Percentiles rank a stretch among this genome's conserved stretches.
phyloP scores from a whole-genome alignment of 2,888 invertebrate genomes.

The Iselma pallidipennis region DNA sequence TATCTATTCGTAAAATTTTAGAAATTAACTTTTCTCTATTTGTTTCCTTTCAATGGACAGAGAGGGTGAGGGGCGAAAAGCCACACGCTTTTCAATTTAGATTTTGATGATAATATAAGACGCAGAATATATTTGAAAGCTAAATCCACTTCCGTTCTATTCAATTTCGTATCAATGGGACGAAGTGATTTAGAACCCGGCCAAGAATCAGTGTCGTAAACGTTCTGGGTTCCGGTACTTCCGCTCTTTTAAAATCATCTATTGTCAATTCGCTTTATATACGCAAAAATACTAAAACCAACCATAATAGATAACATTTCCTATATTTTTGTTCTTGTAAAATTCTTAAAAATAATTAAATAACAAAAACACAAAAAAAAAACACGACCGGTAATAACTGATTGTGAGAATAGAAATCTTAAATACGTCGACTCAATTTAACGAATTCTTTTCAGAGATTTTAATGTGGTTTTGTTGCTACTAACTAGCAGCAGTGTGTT shows the following conservation, averaged over 20 bases:
- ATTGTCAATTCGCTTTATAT: conserved; percentile 30
- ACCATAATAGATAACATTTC: too few species aligned
- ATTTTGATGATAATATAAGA: background rate
- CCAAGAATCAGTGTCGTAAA: conserved; percentile 39
- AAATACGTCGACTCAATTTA: background rate
- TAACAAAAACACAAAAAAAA: background rate
- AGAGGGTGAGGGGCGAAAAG: too few species aligned
- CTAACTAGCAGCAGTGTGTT: background rate
- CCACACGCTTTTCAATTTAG: background rate
- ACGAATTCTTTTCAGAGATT: background rate
- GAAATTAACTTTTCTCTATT: too few species aligned
- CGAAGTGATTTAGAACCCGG: conserved; percentile 36
- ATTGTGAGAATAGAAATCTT: too few species aligned
- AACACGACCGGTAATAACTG: too few species aligned
- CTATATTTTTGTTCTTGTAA: too few species aligned
- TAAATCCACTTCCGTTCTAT: conserved; percentile 47
- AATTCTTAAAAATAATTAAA: background rate
- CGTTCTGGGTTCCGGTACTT: conserved; percentile 42
- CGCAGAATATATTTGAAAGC: conserved; percentile 1
- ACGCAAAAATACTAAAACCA: background rate
- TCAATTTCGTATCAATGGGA: conserved; percentile 38
- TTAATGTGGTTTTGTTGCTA: background rate
- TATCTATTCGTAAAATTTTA: background rate
- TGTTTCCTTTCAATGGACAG: background rate
- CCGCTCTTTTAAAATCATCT: conserved; percentile 36